Base-by-base conservation (phyloP, 2,113 vertebrate species). In the Tetrax tetrax region DNA sequence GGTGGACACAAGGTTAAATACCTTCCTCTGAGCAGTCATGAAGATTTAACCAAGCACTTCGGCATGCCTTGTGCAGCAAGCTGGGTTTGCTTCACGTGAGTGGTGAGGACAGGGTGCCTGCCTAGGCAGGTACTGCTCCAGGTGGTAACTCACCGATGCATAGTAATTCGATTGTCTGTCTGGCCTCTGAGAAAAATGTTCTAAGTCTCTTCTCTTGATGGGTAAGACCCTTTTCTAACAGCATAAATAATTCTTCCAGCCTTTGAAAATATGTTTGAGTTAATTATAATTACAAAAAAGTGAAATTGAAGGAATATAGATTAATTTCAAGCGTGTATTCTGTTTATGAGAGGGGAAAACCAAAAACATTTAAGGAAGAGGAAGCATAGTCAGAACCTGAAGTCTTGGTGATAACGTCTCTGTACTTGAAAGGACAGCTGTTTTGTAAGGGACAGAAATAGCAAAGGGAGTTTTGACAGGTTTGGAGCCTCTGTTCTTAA, bases 331-430 rank as follows among this genome's bases (percentile, higher is more conserved):
- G 33, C 16, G 14, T 16, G 3, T 61, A 20, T 86, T 77, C 33
- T 60, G 0, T 70, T 66, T 59, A 28, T 0, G 0, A 9, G 18
- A 8, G 7, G 13, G 4, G 3, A 6, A 13, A 25, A 14, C 1
- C 12, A 17, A 57, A 82, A 81, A 27, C 12, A 18, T 71, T 60
- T 53, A 54, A 80, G 41, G 27, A n/a, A 41, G 22, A 41, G 35
- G 27, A 70, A 70, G 10, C 4, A 7, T 5, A 12, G 9, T 61
- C 48, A 87, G 38, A 59, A 56, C 45, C 33, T 61, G 66, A 61
- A 31, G 47, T 60, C 70, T 74, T 35, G 27, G 14, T 70, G 50
- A 9, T 69, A 28, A 28, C 43, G 74, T 65, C 19, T 38, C n/a
- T 79, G 14, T 48, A 10, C 16, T 82, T 51, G 41, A 33, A 59